These are phyloP conservation scores for Clarias fuscus DNA, from an alignment of 2,797 vertebrate species.

Conservation along the genomic window DNA sequence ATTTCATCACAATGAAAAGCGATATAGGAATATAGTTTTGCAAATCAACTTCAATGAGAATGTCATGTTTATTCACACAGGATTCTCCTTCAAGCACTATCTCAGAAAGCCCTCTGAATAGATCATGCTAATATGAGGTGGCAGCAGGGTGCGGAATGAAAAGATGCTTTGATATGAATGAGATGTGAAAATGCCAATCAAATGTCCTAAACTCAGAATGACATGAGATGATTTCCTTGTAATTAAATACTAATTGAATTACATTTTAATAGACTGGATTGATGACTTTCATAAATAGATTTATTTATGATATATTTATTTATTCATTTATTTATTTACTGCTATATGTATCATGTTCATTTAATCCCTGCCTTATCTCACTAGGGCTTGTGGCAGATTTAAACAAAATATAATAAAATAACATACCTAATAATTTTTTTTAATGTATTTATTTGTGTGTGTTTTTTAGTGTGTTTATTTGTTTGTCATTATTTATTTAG, in stretches of 20 bases:
- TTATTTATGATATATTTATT: too few species aligned
- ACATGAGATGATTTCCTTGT: not conserved
- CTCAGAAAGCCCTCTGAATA: slow-evolving; percentile 23
- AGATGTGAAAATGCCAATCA: slow-evolving; percentile 33
- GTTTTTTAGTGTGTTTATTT: too few species aligned
- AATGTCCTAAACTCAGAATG: not conserved
- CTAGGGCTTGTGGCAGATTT: not conserved
- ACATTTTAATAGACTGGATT: not conserved
- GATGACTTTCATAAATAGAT: not conserved
- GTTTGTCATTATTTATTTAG: too few species aligned
- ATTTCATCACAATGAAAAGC: not conserved
- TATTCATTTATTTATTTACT: not conserved
- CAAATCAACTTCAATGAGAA: not conserved
- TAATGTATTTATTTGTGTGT: too few species aligned
- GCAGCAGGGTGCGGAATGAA: not conserved
- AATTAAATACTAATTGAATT: slow-evolving; percentile 1
- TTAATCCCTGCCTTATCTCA: not conserved
- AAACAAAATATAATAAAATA: not conserved
- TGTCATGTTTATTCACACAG: not conserved
- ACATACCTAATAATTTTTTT: too few species aligned
- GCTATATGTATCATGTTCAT: not conserved
- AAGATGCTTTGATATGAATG: slow-evolving; percentile 12
- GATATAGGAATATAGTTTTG: not conserved
- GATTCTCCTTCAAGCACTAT: not conserved
- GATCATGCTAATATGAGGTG: slow-evolving; percentile 25